A percentile compares a stretch with the other conserved stretches of the same genome.
These are phyloP conservation scores for Sitobion miscanthi DNA, from an alignment of 1,140 invertebrate genomes.

Conservation along the genomic window DNA sequence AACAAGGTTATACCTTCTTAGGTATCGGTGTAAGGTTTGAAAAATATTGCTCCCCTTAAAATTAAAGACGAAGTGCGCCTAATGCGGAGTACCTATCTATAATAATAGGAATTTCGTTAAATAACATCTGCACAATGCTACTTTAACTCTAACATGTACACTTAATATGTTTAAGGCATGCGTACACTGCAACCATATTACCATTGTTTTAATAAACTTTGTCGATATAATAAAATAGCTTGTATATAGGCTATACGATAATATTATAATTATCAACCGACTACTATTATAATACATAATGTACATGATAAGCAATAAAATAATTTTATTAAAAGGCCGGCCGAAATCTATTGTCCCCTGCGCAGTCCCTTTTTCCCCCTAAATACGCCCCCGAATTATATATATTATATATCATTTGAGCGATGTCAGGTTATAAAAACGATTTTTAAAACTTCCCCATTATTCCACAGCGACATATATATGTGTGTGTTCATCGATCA, in stretches of 20 bases:
- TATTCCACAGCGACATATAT: not conserved
- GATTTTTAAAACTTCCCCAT: not conserved
- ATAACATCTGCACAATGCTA: too few relatives aligned
- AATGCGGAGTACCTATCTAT: too few relatives aligned
- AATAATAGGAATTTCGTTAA: too few relatives aligned
- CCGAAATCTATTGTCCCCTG: not conserved
- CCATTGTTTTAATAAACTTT: not conserved
- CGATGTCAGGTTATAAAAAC: not conserved
- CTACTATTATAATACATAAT: not conserved
- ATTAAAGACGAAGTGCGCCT: too few relatives aligned
- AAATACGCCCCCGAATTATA: not conserved
- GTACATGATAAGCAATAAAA: not conserved
- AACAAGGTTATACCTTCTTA: too few relatives aligned
- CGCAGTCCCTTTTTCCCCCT: not conserved
- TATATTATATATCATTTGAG: slow-evolving; percentile 4
- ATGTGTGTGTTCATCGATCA: not conserved
- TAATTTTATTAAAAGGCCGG: not conserved
- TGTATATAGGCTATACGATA: not conserved
- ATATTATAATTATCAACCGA: not conserved
- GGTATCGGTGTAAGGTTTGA: too few relatives aligned
- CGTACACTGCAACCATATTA: not conserved
- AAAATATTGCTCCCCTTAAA: too few relatives aligned
- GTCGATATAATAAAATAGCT: not conserved
- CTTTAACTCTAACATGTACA: too few relatives aligned
- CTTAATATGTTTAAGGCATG: too few relatives aligned